These are phyloP conservation scores for Drosophila greeni DNA, from an alignment of 2,888 invertebrate genomes.

Conservation along the genomic window DNA sequence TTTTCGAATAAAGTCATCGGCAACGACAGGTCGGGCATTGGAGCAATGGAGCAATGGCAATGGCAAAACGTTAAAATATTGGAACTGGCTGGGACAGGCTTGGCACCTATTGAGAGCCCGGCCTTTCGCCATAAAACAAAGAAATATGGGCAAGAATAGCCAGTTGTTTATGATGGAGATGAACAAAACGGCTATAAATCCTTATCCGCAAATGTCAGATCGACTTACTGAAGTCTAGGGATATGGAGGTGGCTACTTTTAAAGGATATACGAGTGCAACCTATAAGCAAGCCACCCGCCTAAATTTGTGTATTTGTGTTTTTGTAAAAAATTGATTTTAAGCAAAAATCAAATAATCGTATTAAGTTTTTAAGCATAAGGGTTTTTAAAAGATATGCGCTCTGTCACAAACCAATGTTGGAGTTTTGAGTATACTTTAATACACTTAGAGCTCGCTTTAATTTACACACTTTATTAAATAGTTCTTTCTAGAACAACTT, in stretches of 20 bases:
- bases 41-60: constrained; percentile 39
- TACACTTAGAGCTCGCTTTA: not conserved
- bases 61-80: constrained; percentile 18
- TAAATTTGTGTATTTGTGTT: not conserved
- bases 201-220: constrained; percentile 29
- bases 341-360: too few relatives aligned
- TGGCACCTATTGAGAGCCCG: constrained; percentile 44
- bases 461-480: not conserved
- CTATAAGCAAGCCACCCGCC: constrained; percentile 1
- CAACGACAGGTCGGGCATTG: constrained; percentile 52
- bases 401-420: too few relatives aligned
- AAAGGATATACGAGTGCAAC: constrained; percentile 9
- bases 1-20: constrained; percentile 62
- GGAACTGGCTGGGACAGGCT: constrained; percentile 41
- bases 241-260: constrained; percentile 9
- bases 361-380: too few relatives aligned
- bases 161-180: constrained; percentile 33
- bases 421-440: too few relatives aligned
- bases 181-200: constrained; percentile 41
- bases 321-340: not conserved
- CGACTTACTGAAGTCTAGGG: constrained; percentile 24
- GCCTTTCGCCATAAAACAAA: constrained; percentile 40
- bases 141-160: constrained; percentile 32
- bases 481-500: too few relatives aligned
- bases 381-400: too few relatives aligned